Evolutionary conservation across 1,140 invertebrate genomes (phyloP).

Genomic region (Akabosia matsudoensis): DNA sequence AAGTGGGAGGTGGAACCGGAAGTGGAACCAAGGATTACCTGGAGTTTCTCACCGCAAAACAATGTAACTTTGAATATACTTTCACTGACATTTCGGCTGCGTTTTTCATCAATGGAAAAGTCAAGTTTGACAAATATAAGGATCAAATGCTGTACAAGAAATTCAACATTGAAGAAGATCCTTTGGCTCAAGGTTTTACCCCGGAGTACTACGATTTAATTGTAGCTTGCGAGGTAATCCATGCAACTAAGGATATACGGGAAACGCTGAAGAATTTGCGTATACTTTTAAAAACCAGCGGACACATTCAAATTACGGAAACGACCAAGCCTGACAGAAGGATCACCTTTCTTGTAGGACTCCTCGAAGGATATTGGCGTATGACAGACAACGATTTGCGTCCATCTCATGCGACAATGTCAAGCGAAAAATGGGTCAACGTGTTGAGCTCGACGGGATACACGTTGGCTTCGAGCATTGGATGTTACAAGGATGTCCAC

Average conservation of each 20-base stretch:
- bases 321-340: background rate
- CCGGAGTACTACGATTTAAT: constrained; percentile 29
- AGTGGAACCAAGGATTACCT: background rate
- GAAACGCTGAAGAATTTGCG: background rate
- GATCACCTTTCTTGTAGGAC: background rate
- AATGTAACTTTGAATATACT: background rate
- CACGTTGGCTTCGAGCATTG: background rate
- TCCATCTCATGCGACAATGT: background rate
- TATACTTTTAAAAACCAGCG: background rate
- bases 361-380: background rate
- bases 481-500: background rate
- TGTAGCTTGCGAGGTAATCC: constrained; percentile 18
- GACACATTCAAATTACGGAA: background rate
- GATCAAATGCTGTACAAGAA: background rate
- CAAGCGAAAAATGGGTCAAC: background rate
- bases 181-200: constrained; percentile 26
- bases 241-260: background rate
- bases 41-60: background rate
- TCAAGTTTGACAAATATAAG: background rate
- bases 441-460: background rate
- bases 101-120: background rate
- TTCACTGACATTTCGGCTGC: background rate
- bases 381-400: background rate
- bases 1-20: background rate
- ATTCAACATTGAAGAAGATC: constrained; percentile 28